Percentiles rank a stretch among this genome's conserved stretches.
Evolutionary conservation across 2,888 invertebrate genomes (phyloP).

Genomic region (Capitulum mitella): DNA sequence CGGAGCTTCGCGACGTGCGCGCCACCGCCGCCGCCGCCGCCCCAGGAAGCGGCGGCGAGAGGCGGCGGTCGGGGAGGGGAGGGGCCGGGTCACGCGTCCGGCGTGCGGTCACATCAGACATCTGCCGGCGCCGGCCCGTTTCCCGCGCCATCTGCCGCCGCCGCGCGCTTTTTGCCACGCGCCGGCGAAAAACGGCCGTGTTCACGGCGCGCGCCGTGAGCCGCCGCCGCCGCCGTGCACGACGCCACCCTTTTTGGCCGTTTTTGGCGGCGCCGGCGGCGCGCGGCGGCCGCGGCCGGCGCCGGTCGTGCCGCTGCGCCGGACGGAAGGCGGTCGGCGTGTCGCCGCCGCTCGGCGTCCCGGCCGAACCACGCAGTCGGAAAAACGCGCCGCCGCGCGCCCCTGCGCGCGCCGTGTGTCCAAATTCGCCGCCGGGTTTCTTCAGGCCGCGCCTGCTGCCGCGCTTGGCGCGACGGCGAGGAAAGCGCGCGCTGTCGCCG

Average conservation of each 20-base stretch:
- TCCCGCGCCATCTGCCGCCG: slow-evolving; percentile 12
- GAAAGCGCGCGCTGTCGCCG: not conserved
- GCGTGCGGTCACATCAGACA: not conserved
- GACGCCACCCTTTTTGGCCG: not conserved
- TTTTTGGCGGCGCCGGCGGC: not conserved
- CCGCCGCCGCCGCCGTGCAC: not conserved
- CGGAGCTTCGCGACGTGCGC: too few species aligned
- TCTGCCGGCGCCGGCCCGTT: not conserved
- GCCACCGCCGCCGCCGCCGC: too few species aligned
- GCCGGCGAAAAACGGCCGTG: not conserved
- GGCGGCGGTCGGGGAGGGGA: not conserved
- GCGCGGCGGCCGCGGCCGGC: not conserved
- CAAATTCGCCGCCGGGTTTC: too few species aligned
- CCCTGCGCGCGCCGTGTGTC: not conserved
- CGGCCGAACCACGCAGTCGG: too few species aligned
- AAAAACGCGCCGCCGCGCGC: not conserved
- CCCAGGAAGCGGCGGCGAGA: too few species aligned
- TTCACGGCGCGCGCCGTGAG: not conserved
- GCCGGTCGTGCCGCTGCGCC: not conserved
- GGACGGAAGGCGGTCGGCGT: not conserved
- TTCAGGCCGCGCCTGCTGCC: not conserved
- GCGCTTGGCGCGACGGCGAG: not conserved
- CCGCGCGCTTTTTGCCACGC: not conserved
- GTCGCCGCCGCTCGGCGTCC: not conserved
- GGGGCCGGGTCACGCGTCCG: not conserved